Percentiles rank a stretch among this genome's conserved stretches.
Evolutionary conservation across 2,797 vertebrate genomes (phyloP).

Genomic region (Petrocephalus sullivani): DNA sequence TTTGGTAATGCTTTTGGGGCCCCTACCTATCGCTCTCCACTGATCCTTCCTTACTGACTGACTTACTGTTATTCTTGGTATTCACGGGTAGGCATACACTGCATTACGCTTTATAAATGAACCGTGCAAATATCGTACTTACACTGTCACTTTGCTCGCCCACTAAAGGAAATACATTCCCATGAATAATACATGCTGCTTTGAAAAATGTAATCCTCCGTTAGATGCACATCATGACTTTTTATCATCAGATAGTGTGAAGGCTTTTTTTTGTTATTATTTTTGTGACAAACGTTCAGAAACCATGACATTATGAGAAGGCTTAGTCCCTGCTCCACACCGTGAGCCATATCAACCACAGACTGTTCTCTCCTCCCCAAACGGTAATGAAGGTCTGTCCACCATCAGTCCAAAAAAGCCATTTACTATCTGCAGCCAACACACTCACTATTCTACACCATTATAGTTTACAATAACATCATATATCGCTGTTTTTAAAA

Average conservation of each 20-base stretch:
- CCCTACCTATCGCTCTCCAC: neutral
- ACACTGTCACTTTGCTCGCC: neutral
- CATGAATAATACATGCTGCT: neutral
- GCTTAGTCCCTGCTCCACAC: neutral
- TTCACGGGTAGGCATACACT: neutral
- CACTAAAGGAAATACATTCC: neutral
- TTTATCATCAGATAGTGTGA: neutral
- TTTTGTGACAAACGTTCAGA: neutral
- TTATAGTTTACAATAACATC: neutral
- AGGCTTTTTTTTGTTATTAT: neutral
- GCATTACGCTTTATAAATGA: neutral
- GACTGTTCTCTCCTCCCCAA: neutral
- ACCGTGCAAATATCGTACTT: neutral
- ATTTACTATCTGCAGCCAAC: neutral
- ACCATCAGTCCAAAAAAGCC: neutral
- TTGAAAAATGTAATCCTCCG: neutral
- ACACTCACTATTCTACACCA: neutral
- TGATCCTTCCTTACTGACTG: neutral
- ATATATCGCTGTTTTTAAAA: neutral
- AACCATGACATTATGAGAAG: neutral
- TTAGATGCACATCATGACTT: neutral
- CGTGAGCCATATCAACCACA: neutral
- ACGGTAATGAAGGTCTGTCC: neutral
- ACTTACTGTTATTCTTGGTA: neutral
- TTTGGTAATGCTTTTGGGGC: neutral